phyloP scores from a whole-genome alignment of 1,140 invertebrate genomes.

The Cherax quadricarinatus region DNA sequence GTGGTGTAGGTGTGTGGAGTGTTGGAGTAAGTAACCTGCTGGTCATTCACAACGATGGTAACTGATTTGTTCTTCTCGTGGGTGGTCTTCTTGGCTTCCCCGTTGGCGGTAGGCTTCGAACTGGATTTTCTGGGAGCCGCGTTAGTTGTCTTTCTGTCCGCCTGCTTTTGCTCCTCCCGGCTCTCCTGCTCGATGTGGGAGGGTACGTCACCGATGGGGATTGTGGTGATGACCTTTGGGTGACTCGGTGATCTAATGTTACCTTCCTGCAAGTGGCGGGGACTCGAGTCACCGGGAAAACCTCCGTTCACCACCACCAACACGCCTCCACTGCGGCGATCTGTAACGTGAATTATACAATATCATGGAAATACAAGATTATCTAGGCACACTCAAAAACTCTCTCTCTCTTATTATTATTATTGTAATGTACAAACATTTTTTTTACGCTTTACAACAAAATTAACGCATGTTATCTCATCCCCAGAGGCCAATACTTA shows the following conservation, averaged over 20 bases:
- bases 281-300: not conserved
- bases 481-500: not conserved
- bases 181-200: not conserved
- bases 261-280: not conserved
- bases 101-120: not conserved
- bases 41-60: conserved; percentile 62
- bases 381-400: too few relatives aligned
- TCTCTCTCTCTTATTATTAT: too few relatives aligned
- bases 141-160: not conserved
- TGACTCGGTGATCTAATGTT: not conserved
- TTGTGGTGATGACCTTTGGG: conserved; percentile 11
- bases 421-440: not conserved
- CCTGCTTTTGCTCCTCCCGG: not conserved
- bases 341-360: not conserved
- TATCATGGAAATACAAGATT: too few relatives aligned
- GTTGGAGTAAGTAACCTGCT: conserved; percentile 50
- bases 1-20: conserved; percentile 23
- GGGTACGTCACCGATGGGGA: conserved; percentile 27
- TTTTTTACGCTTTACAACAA: not conserved
- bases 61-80: conserved; percentile 68
- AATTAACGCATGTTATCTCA: not conserved
- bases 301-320: conserved; percentile 48
- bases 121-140: not conserved
- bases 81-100: conserved; percentile 34
- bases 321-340: not conserved